A percentile compares a stretch with the other conserved stretches of the same genome.
Evolutionary conservation across 2,113 vertebrate species (phyloP).

Genomic region (Dunckerocampus dactyliophorus): DNA sequence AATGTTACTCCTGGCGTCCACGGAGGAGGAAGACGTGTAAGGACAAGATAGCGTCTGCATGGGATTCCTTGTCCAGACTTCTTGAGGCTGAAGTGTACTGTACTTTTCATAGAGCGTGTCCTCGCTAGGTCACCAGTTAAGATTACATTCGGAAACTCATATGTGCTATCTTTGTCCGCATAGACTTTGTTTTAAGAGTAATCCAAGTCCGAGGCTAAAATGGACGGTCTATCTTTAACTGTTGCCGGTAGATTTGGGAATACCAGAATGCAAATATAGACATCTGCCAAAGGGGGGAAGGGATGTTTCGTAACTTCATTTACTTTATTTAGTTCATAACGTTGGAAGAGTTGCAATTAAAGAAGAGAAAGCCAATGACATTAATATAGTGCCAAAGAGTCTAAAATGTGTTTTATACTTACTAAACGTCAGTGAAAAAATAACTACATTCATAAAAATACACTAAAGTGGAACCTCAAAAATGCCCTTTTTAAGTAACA

Average conservation of each 20-base stretch:
- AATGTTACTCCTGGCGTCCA: constrained; percentile 61
- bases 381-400: no score
- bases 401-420: no score
- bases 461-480: no score
- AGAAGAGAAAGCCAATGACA: no score
- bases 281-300: constrained; percentile 32
- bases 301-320: constrained; percentile 1
- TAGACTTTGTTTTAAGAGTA: constrained; percentile 50
- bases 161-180: constrained; percentile 40
- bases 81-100: not conserved
- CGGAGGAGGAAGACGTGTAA: constrained; percentile 43
- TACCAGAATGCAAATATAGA: constrained; percentile 50
- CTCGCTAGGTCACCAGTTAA: not conserved
- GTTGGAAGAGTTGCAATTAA: no score
- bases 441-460: no score
- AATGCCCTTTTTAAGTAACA: no score
- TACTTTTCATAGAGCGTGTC: not conserved
- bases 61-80: not conserved
- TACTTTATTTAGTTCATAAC: constrained; percentile 1
- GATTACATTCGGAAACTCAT: constrained; percentile 22
- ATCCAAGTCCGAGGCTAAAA: constrained; percentile 56
- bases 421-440: no score
- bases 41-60: constrained; percentile 46
- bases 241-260: constrained; percentile 41
- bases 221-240: constrained; percentile 59